Evolutionary conservation across 2,797 vertebrate species (phyloP).

Genomic region (Hephaestus fuliginosus): DNA sequence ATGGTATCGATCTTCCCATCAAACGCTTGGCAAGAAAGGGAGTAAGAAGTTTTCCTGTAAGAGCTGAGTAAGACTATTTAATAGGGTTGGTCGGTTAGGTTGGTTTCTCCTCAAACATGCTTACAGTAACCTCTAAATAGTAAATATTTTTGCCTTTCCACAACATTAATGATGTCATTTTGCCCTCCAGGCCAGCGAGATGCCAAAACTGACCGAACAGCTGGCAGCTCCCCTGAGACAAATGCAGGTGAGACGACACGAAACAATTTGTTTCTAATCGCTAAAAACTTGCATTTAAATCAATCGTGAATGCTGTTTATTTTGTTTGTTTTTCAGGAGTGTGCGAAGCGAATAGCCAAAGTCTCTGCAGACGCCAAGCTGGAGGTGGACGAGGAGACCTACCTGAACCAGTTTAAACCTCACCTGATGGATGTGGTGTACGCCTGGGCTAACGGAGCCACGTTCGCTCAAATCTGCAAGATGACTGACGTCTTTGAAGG

Average conservation of each 20-base stretch:
- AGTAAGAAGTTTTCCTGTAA: too few species aligned
- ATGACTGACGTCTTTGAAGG: conserved; percentile 99
- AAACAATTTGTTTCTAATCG: fast-evolving
- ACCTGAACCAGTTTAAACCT: conserved; percentile 94
- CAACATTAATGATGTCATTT: not conserved
- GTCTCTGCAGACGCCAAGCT: conserved; percentile 98
- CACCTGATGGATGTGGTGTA: conserved; percentile 98
- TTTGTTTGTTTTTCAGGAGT: conserved; percentile 87
- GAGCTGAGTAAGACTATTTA: too few species aligned
- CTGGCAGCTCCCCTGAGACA: conserved; percentile 95
- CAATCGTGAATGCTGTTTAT: not conserved
- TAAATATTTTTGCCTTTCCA: not conserved
- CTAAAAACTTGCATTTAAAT: not conserved
- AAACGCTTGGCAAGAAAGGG: too few species aligned
- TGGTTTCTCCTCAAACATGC: not conserved
- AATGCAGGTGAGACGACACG: conserved; percentile 92
- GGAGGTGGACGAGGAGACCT: conserved; percentile 95
- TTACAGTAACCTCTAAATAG: not conserved
- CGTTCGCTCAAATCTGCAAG: conserved; percentile 98
- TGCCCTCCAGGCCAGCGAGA: conserved; percentile 91
- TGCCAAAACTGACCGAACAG: conserved; percentile 97
- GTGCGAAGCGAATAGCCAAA: conserved; percentile 97
- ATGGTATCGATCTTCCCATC: too few species aligned
- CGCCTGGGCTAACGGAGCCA: conserved; percentile 96
- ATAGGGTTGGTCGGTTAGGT: too few species aligned